These are phyloP conservation scores for Rhopalosiphum nymphaeae DNA, from an alignment of 2,888 invertebrate genomes.

Conservation along the genomic window DNA sequence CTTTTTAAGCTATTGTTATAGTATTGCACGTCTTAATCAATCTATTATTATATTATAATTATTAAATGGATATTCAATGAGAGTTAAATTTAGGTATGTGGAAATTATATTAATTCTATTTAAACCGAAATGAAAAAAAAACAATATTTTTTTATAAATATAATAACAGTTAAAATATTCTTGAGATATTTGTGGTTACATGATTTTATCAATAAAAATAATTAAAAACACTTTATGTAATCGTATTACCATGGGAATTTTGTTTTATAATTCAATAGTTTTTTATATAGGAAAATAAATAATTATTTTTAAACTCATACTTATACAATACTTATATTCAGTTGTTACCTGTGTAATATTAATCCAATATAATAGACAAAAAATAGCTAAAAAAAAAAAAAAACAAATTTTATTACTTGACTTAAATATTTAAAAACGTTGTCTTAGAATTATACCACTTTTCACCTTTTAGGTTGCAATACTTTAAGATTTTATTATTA, in stretches of 20 bases:
- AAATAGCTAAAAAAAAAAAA: neutral
- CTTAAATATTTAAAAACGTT: neutral
- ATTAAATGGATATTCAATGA: no score
- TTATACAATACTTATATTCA: neutral
- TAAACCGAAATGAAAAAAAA: neutral
- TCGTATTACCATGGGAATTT: neutral
- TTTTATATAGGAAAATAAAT: neutral
- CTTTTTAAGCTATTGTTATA: neutral
- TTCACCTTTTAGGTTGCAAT: neutral
- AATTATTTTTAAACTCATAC: neutral
- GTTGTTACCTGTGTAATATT: neutral
- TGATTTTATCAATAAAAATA: neutral
- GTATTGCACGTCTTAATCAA: neutral
- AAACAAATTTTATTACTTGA: neutral
- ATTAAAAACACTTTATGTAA: neutral
- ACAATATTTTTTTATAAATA: neutral
- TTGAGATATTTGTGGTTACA: neutral
- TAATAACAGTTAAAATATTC: neutral
- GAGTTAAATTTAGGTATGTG: no score
- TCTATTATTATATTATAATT: neutral
- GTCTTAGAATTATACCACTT: neutral
- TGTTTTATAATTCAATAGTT: neutral
- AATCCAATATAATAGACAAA: neutral
- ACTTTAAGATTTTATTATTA: conserved; percentile 23
- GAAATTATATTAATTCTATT: neutral